These are phyloP conservation scores for Tyto alba DNA, from an alignment of 2,113 vertebrate genomes.

Conservation along the genomic window DNA sequence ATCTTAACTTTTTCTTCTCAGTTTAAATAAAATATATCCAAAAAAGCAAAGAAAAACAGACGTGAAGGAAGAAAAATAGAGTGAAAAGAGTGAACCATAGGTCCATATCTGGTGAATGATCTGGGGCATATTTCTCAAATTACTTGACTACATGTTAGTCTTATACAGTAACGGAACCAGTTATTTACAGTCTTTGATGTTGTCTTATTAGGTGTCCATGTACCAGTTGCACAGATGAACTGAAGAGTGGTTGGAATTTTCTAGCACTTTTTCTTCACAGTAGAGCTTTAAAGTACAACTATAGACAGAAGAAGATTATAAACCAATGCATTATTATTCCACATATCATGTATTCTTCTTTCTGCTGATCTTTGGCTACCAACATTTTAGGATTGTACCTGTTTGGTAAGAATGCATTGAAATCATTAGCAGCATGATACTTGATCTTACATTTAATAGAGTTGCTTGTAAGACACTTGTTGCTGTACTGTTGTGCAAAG, in stretches of 20 bases:
- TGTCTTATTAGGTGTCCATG: neutral
- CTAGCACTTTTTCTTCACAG: neutral
- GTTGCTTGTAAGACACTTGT: neutral
- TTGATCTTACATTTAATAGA: neutral
- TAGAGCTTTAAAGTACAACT: neutral
- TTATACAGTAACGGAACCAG: neutral
- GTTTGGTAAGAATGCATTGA: neutral
- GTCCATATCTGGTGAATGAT: neutral
- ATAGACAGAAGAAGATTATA: neutral
- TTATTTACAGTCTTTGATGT: neutral
- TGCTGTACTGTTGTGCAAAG: neutral
- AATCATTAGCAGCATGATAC: neutral
- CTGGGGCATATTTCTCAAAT: neutral
- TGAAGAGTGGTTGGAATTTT: neutral
- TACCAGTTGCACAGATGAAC: neutral
- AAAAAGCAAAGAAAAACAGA: neutral
- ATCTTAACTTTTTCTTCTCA: neutral
- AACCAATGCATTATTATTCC: neutral
- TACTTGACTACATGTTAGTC: neutral
- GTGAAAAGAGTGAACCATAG: rapidly evolving
- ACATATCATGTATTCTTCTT: neutral
- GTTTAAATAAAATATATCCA: neutral
- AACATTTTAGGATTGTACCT: neutral
- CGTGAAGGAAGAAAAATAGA: neutral
- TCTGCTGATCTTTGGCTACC: neutral